Conservation (phyloP, 2,888 invertebrate genomes). For the Agrotis exclamationis region DNA sequence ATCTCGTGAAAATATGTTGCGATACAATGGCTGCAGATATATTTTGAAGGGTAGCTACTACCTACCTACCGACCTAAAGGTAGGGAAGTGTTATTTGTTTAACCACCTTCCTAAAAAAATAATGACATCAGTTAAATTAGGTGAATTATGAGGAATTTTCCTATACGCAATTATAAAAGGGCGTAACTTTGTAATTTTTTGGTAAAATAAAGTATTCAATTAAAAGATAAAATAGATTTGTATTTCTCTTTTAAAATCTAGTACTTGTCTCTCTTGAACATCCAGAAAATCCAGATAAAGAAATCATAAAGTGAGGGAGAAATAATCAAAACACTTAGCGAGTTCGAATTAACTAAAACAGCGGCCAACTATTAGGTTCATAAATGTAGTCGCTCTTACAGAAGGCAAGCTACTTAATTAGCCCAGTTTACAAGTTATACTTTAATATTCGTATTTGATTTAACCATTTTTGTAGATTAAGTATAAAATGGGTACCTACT, state of each 20-base stretch:
- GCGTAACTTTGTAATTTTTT: too few relatives aligned
- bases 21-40: neutral
- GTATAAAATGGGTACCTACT: constrained; percentile 21
- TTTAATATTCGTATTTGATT: constrained; percentile 40
- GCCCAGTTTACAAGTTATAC: constrained; percentile 50
- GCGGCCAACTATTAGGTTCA: constrained; percentile 32
- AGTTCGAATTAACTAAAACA: constrained; percentile 48
- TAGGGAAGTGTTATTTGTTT: neutral
- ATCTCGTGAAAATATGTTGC: constrained; percentile 29
- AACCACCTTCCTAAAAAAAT: too few relatives aligned
- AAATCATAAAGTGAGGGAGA: constrained; percentile 30
- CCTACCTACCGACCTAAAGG: too few relatives aligned
- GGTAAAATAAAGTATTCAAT: too few relatives aligned
- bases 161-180: too few relatives aligned
- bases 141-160: too few relatives aligned
- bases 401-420: constrained; percentile 60
- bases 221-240: neutral
- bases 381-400: constrained; percentile 44
- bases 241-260: constrained; percentile 13
- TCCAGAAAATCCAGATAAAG: neutral
- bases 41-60: too few relatives aligned
- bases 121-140: too few relatives aligned
- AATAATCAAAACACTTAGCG: constrained; percentile 40
- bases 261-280: neutral
- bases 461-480: constrained; percentile 25